Evolutionary conservation across 37 sponge, comb jelly and placozoan species (phyloP).

Genomic region (Corticium candelabrum): DNA sequence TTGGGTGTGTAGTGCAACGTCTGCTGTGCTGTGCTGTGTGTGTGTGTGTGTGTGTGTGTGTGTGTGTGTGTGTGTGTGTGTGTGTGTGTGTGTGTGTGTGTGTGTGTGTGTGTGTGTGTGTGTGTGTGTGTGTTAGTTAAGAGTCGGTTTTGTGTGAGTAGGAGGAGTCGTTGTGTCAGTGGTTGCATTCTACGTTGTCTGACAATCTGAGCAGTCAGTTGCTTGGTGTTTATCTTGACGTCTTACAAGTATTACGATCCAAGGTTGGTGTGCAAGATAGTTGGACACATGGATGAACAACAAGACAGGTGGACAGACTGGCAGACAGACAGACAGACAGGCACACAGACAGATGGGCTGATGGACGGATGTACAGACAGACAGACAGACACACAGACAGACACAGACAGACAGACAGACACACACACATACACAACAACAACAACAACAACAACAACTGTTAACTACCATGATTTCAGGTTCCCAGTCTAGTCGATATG

Average conservation of each 20-base stretch:
- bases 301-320: too few relatives aligned
- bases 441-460: neutral
- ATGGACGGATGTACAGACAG: too few relatives aligned
- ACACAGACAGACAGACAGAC: too few relatives aligned
- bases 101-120: too few relatives aligned
- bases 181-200: neutral
- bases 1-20: neutral
- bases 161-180: neutral
- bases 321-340: too few relatives aligned
- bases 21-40: neutral
- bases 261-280: neutral
- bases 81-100: too few relatives aligned
- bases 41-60: too few relatives aligned
- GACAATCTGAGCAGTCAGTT: neutral
- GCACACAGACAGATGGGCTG: neutral
- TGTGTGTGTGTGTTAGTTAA: too few relatives aligned
- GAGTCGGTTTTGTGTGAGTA: neutral
- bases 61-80: too few relatives aligned
- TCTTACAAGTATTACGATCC: neutral
- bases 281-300: neutral
- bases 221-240: neutral
- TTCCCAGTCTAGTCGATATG: conserved; percentile 1
- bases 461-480: neutral
- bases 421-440: neutral
- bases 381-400: too few relatives aligned